Evolutionary conservation across 2,797 vertebrate genomes (phyloP), one percentile per base, ranked within the genome.

Genomic region (Clarias laeviceps): DNA sequence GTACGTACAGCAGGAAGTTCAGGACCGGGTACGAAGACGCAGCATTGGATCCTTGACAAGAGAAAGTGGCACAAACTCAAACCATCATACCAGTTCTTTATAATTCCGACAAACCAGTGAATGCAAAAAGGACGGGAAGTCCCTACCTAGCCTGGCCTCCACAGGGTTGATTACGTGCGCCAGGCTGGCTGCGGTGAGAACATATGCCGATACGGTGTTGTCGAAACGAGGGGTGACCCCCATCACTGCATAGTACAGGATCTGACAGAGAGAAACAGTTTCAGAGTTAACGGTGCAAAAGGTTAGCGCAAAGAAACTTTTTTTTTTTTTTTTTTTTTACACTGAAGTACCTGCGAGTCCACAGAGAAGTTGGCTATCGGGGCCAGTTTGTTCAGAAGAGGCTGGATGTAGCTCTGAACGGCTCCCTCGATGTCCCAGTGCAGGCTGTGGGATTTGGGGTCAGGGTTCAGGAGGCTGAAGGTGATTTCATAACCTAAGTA

Each of bases 151-250:
- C 86, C 97, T 93, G 45, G 98, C 97, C 91, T 99, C 98, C 92
- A 99, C 97, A 0, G 98, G 98, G 92, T 99, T 99, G 92, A 99
- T 99, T 90, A 99, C 98, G 0, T 99, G 98, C 0, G 98, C 96
- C 0, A 99, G 96, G 90, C 96, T 99, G 91, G 97, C 96, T 7
- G 95, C 91, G 0, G 94, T 96, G 87, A 99, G 95, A 0, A 93
- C 94, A 91, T 96, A 99, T 80, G 95, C 96, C 3, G 93, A 93
- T n/a, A 94, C 94, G 72, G 91, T 92, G 77, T 91, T 94, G 90
- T 99, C 96, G 85, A 96, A 98, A 84, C 97, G 97, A 0, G 98
- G 97, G 5, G 96, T 98, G 74, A 99, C 97, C 5, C 98, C 98
- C 0, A 99, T 92, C 82, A 97, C 88, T 0, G 97, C 96, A 0